A percentile compares a stretch with the other conserved stretches of the same genome.
These are phyloP conservation scores for Macrosiphum euphorbiae DNA, from an alignment of 2,888 invertebrate species.

Conservation along the genomic window DNA sequence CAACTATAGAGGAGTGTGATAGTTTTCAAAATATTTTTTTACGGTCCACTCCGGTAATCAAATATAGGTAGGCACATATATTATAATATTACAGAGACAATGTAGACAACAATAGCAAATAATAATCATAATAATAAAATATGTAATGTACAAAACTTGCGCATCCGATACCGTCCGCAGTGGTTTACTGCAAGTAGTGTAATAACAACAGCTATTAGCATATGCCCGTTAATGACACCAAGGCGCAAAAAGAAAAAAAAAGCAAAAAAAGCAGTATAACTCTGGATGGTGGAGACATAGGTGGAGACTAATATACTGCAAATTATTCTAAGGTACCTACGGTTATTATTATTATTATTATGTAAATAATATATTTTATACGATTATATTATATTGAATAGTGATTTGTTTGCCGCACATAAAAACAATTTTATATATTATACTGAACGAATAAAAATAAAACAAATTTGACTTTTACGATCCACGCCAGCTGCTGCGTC, in stretches of 20 bases:
- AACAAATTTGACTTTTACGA: constrained; percentile 33
- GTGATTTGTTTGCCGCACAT: constrained; percentile 28
- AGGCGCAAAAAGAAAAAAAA: neutral
- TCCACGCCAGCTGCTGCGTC: neutral
- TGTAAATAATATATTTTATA: constrained; percentile 35
- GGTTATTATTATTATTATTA: neutral
- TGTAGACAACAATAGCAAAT: neutral
- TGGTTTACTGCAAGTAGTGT: neutral
- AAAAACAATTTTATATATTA: neutral
- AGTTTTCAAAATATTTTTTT: neutral
- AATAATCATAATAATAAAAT: neutral
- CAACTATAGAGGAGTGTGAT: neutral
- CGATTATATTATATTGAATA: neutral
- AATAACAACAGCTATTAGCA: constrained; percentile 34
- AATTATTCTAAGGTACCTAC: neutral
- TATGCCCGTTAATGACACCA: constrained; percentile 43
- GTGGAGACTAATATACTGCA: neutral
- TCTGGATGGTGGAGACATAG: neutral
- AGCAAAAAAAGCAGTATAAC: neutral
- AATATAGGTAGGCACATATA: neutral
- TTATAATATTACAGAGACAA: neutral
- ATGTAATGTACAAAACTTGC: neutral
- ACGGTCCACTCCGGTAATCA: neutral
- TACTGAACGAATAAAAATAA: neutral
- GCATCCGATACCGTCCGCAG: constrained; percentile 6